Evolutionary conservation across 1,140 invertebrate species (phyloP).

Genomic region (Cydia strobilella): DNA sequence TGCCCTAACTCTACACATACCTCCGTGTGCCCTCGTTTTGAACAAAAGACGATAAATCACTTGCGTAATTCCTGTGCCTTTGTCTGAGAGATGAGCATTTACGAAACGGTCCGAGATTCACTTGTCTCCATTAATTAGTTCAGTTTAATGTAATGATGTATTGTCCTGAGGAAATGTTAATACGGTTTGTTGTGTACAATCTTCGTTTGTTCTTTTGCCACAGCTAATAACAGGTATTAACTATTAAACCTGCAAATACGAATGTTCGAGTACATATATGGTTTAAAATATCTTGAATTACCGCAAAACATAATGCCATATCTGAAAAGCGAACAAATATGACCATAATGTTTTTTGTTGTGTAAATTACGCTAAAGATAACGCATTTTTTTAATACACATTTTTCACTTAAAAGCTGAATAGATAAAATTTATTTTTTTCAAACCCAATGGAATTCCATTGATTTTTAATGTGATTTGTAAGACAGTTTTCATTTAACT

Average conservation of each 20-base stretch:
- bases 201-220: background rate
- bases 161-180: background rate
- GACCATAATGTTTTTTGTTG: no score
- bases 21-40: conserved; percentile 16
- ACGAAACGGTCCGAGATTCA: conserved; percentile 13
- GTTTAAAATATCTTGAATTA: no score
- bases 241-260: background rate
- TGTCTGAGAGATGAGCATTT: conserved; percentile 26
- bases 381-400: no score
- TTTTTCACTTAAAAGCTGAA: no score
- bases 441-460: no score
- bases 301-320: no score
- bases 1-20: conserved; percentile 1
- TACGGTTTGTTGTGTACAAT: background rate
- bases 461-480: background rate
- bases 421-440: no score
- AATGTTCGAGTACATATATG: no score
- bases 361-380: no score
- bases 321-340: no score
- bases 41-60: conserved; percentile 27
- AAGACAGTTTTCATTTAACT: background rate
- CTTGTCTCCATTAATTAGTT: conserved; percentile 19
- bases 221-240: no score
- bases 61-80: conserved; percentile 20
- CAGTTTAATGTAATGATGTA: conserved; percentile 8